A percentile compares a stretch with the other conserved stretches of the same genome.
Conservation (phyloP, 2,888 invertebrate genomes). For the Acleris holmiana region DNA sequence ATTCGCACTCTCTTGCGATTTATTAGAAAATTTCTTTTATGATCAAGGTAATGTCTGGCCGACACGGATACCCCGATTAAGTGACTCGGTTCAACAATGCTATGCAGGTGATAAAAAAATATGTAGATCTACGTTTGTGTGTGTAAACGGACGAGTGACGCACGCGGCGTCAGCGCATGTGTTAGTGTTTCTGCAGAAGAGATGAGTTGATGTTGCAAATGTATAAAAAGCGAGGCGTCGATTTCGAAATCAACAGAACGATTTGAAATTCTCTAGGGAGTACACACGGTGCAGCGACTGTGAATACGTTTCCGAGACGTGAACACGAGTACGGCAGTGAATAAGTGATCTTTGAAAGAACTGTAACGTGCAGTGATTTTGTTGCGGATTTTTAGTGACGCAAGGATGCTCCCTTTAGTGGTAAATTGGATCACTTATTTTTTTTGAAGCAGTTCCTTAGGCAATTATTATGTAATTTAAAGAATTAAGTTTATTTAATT, state of each 20-base stretch:
- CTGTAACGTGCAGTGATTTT: conserved; percentile 51
- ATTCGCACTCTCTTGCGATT: conserved; percentile 47
- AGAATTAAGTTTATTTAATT: conserved; percentile 5
- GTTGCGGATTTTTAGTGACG: conserved; percentile 53
- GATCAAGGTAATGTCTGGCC: conserved; percentile 55
- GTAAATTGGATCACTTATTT: conserved; percentile 47
- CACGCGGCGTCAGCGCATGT: conserved; percentile 48
- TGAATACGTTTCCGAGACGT: conserved; percentile 74
- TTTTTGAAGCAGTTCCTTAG: not conserved
- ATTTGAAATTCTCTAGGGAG: conserved; percentile 78
- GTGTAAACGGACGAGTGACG: conserved; percentile 55
- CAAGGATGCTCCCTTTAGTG: conserved; percentile 68
- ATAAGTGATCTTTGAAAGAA: conserved; percentile 60
- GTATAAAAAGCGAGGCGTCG: conserved; percentile 79
- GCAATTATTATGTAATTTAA: no score
- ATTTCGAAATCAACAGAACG: conserved; percentile 83
- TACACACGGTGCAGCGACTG: conserved; percentile 67
- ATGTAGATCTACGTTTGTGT: conserved; percentile 55
- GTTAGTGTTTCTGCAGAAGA: conserved; percentile 61
- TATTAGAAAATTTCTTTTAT: conserved; percentile 51
- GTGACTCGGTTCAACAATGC: conserved; percentile 63
- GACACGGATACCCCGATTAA: conserved; percentile 73
- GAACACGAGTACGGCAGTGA: conserved; percentile 56
- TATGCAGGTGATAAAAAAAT: conserved; percentile 68
- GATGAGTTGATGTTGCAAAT: conserved; percentile 79